Percentiles rank a stretch among this genome's conserved stretches.
phyloP scores from a whole-genome alignment of 1,140 invertebrate species.

The Drosophila ohnishii region DNA sequence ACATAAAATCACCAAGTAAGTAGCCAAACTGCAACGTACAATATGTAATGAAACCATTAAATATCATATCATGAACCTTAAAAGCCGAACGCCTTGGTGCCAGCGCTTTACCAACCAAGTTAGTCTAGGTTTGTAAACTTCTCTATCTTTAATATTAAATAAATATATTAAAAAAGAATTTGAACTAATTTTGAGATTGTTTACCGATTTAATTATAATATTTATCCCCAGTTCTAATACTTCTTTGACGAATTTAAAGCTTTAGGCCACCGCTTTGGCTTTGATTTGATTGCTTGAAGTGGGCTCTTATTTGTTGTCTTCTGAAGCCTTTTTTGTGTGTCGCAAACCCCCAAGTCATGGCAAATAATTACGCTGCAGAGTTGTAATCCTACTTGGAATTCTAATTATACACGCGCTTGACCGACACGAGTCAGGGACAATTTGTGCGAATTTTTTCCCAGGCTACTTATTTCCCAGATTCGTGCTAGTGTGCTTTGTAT shows the following conservation, averaged over 20 bases:
- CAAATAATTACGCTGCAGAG: slow-evolving; percentile 18
- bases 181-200: background rate
- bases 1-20: too few species aligned
- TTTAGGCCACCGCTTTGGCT: background rate
- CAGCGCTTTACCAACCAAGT: too few species aligned
- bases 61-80: too few species aligned
- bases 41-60: too few species aligned
- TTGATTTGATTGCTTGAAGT: slow-evolving; percentile 5
- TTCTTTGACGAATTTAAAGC: background rate
- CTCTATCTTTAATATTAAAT: too few species aligned
- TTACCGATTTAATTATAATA: background rate
- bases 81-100: too few species aligned
- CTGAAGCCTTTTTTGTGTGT: background rate
- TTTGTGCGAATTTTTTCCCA: slow-evolving; percentile 1
- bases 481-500: too few species aligned
- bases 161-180: background rate
- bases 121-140: too few species aligned
- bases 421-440: slow-evolving; percentile 30
- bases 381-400: slow-evolving; percentile 28
- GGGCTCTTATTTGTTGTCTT: background rate
- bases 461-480: slow-evolving; percentile 16
- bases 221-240: slow-evolving; percentile 1
- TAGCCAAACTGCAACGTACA: too few species aligned
- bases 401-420: slow-evolving; percentile 41
- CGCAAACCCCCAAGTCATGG: slow-evolving; percentile 22